Percentiles rank a stretch among this genome's conserved stretches.
Evolutionary conservation across 1,140 invertebrate genomes (phyloP).

Genomic region (Nomia melanderi): DNA sequence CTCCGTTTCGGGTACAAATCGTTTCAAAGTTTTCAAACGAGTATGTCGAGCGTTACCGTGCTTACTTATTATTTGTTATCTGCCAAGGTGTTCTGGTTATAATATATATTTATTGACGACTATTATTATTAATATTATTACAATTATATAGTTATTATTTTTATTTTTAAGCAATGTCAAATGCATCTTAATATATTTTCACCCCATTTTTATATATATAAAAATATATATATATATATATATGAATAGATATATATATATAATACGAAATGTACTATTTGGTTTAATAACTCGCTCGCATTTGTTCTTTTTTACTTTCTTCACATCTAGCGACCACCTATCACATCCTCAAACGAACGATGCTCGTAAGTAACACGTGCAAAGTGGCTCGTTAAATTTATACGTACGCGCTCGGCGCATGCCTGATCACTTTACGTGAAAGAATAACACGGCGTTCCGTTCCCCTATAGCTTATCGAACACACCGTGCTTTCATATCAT

Average conservation of each 20-base stretch:
- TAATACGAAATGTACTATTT: slow-evolving; percentile 81
- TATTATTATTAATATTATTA: slow-evolving; percentile 72
- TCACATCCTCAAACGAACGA: slow-evolving; percentile 69
- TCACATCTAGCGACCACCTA: slow-evolving; percentile 66
- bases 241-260: slow-evolving; percentile 80
- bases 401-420: too few species aligned
- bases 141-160: slow-evolving; percentile 65
- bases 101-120: slow-evolving; percentile 80
- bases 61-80: slow-evolving; percentile 81
- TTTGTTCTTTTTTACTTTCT: slow-evolving; percentile 70
- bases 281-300: slow-evolving; percentile 80
- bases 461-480: too few species aligned
- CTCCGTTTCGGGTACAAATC: slow-evolving; percentile 54
- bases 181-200: slow-evolving; percentile 82
- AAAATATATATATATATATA: slow-evolving; percentile 53
- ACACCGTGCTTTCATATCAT: too few species aligned
- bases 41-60: slow-evolving; percentile 74
- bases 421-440: too few species aligned
- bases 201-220: slow-evolving; percentile 81
- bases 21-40: slow-evolving; percentile 40
- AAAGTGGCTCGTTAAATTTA: too few species aligned
- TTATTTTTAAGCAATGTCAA: slow-evolving; percentile 79
- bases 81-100: slow-evolving; percentile 81
- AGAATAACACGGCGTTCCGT: too few species aligned
- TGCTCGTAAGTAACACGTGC: too few species aligned